These are phyloP conservation scores for Limulus polyphemus DNA, from an alignment of 2,888 invertebrate species.

Conservation along the genomic window DNA sequence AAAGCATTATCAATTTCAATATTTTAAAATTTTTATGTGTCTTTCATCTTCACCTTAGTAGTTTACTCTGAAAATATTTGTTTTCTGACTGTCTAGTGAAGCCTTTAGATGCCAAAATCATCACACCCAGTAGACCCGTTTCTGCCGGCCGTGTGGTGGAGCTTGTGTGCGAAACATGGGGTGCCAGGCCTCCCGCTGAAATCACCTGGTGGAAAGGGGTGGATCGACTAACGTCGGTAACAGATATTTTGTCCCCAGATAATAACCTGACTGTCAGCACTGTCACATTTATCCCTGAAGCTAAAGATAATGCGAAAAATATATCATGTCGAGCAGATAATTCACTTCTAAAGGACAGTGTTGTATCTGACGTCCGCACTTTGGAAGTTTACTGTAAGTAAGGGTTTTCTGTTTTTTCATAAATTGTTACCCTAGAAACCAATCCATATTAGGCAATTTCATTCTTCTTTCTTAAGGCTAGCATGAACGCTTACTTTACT, in stretches of 20 bases:
- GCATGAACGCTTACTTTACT: too few species aligned
- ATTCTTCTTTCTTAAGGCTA: too few species aligned
- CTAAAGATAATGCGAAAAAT: constrained; percentile 25
- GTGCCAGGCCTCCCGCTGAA: constrained; percentile 69
- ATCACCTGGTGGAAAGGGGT: constrained; percentile 71
- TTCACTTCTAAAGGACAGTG: constrained; percentile 24
- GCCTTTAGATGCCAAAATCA: constrained; percentile 62
- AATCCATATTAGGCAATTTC: too few species aligned
- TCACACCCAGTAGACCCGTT: constrained; percentile 44
- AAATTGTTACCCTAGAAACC: too few species aligned
- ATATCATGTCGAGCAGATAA: constrained; percentile 43
- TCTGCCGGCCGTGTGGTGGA: constrained; percentile 62
- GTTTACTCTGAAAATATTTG: too few species aligned
- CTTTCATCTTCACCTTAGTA: too few species aligned
- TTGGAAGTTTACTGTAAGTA: constrained; percentile 27
- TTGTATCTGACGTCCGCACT: constrained; percentile 21
- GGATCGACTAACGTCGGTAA: constrained; percentile 52
- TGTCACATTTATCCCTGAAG: constrained; percentile 21
- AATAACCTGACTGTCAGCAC: constrained; percentile 25
- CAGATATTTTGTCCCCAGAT: constrained; percentile 26
- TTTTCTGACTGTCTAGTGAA: constrained; percentile 49
- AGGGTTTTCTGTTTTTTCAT: too few species aligned
- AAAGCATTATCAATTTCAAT: too few species aligned
- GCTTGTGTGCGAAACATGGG: constrained; percentile 66
- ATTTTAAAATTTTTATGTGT: too few species aligned